Evolutionary conservation across 2,888 invertebrate genomes (phyloP), one percentile per base, ranked within the genome.

Genomic region (Rhagium mordax): DNA sequence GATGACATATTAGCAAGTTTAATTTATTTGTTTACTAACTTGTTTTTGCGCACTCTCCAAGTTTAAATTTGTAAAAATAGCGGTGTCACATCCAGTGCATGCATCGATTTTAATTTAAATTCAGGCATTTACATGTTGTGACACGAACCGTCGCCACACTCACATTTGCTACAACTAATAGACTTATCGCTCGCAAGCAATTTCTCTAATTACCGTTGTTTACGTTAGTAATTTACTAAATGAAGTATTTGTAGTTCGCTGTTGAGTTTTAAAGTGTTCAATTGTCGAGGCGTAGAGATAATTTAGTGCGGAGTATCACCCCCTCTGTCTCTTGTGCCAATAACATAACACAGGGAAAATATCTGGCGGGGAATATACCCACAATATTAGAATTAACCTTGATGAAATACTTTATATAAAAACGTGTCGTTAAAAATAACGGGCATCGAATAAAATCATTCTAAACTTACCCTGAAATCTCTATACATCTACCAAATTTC

Each of bases 31-130:
- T n/a, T n/a, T n/a, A n/a, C n/a, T n/a, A n/a, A n/a, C n/a, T n/a
- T n/a, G 6, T 24, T 24, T 41, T 41, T 41, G 41, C n/a, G 41
- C 41, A n/a, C n/a, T 3, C 4, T n/a, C 41, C n/a, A 41, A n/a
- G n/a, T 41, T 41, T 41, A n/a, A 3, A 41, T n/a, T 41, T n/a
- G 41, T 41, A 41, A 41, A 41, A n/a, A 41, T 33, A 41, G n/a
- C 41, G n/a, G 4, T 41, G 41, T 41, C 41, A 41, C 41, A 41
- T 13, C n/a, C n/a, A 41, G 41, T n/a, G n/a, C 27, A 59, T 27
- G n/a, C 59, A 29, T 59, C 59, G 59, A 33, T 59, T 59, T 59
- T 16, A 59, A 55, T 55, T 55, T 55, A 55, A 55, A 24, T 55
- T 55, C 55, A 20, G n/a, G 55, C 20, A 55, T 59, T 59, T 59